Conservation (phyloP, 2,888 invertebrate species). For the Empis livida region DNA sequence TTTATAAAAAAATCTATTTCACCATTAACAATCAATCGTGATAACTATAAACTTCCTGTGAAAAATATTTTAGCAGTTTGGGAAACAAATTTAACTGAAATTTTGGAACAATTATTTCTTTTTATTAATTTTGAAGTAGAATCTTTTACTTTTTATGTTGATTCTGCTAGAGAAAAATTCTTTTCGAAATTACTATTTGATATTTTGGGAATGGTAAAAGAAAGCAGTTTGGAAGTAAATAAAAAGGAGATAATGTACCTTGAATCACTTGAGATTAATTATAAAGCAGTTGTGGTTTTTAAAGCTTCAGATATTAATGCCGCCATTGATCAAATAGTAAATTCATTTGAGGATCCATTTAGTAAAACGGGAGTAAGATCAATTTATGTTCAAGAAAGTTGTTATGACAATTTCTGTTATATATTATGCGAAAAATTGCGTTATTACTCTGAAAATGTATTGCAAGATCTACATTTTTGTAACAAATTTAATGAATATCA, state of each 20-base stretch:
- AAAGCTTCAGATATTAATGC: not conserved
- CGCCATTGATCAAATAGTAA: not conserved
- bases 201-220: not conserved
- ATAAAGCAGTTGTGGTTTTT: not conserved
- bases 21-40: no score
- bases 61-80: not conserved
- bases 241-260: not conserved
- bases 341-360: not conserved
- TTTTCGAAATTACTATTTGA: not conserved
- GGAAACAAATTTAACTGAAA: not conserved
- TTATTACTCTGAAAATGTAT: not conserved
- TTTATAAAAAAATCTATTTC: not conserved
- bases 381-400: constrained; percentile 2
- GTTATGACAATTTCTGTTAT: not conserved
- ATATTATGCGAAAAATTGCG: not conserved
- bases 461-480: not conserved
- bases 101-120: not conserved
- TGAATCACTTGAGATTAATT: not conserved
- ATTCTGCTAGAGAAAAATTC: not conserved
- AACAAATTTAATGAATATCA: not conserved
- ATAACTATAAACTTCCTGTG: no score
- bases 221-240: not conserved
- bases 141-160: not conserved
- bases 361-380: not conserved
- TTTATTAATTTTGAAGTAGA: not conserved